Base-by-base conservation (phyloP, 1,140 invertebrate species). In the Pristionchus pacificus region DNA sequence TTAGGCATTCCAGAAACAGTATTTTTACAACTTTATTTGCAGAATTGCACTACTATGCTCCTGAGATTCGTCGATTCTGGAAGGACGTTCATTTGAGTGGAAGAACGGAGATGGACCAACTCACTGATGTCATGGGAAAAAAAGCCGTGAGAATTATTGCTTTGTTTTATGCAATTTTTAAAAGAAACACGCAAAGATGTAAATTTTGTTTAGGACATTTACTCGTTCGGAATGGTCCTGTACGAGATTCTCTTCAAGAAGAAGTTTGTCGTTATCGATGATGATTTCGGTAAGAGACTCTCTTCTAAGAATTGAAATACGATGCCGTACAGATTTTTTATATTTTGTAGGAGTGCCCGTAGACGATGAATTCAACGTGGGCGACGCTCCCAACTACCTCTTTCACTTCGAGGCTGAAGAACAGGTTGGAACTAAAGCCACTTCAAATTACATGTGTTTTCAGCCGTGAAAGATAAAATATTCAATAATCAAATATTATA, bases 11-110 rank as follows among this genome's bases (percentile, higher is more conserved):
- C n/a, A n/a, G n/a, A 10, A 49, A 10, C 38, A 19, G 19, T 49
- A 10, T 49, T 19, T 10, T 49, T 49, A 19, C 19, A 10, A 33
- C 29, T 33, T 2, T 33, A 28, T 32, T 30, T 68, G 38, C 55
- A 72, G 74, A 75, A 29, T 49, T 75, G 25, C 74, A 75, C 31
- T 75, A 75, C 32, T 71, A 72, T 31, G 70, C 75, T 57, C 74
- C 74, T 2, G 71, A 73, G 32, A 14, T 71, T 2, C 33, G 73
- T 24, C 32, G 31, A 27, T 28, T 38, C 28, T 60, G 64, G 64
- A 68, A 65, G 25, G 63, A 49, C 6, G 38, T 19, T 6, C 19
- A 49, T 19, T 49, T 49, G 19, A 10, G 6, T 10, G 38, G 38
- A 19, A 49, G 19, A 19, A 19, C 38, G 6, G 19, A 6, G 19